These are phyloP conservation scores for Nematostella vectensis DNA, from an alignment of 92 coral and sea anemone genomes.

Conservation along the genomic window DNA sequence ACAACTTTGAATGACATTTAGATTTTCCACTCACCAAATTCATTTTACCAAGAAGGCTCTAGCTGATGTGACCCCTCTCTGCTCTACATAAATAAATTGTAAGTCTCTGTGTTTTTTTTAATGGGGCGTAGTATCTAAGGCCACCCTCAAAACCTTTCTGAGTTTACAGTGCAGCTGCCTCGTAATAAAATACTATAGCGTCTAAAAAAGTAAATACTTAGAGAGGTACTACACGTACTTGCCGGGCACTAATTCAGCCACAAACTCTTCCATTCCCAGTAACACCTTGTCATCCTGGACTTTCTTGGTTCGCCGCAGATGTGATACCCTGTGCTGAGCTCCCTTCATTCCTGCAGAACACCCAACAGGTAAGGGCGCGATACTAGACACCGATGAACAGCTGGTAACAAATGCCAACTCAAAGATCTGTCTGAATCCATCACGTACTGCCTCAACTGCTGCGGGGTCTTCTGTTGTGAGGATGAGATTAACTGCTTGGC, in stretches of 20 bases:
- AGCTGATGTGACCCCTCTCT: too few species aligned
- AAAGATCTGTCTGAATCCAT: constrained; percentile 90
- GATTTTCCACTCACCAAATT: too few species aligned
- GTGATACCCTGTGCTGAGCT: constrained; percentile 74
- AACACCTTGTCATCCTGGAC: constrained; percentile 62
- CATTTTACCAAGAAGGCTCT: too few species aligned
- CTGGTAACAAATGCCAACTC: constrained; percentile 64
- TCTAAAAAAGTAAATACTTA: too few species aligned
- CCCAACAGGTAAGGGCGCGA: constrained; percentile 91
- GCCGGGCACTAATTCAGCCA: constrained; percentile 87
- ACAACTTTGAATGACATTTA: too few species aligned
- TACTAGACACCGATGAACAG: constrained; percentile 65
- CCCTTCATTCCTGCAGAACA: constrained; percentile 92
- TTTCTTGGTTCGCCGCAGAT: constrained; percentile 59
- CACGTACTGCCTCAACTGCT: constrained; percentile 70
- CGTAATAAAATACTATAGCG: too few species aligned
- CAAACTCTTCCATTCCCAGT: constrained; percentile 77
- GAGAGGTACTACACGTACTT: constrained; percentile 76
- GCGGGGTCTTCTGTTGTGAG: constrained; percentile 63
- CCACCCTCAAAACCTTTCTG: too few species aligned
- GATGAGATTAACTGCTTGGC: constrained; percentile 52
- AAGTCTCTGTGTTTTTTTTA: too few species aligned
- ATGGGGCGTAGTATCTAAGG: too few species aligned
- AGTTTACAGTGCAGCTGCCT: too few species aligned
- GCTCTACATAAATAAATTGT: too few species aligned